Conservation (phyloP, 2,113 vertebrate species). For the Pontoporia blainvillei region DNA sequence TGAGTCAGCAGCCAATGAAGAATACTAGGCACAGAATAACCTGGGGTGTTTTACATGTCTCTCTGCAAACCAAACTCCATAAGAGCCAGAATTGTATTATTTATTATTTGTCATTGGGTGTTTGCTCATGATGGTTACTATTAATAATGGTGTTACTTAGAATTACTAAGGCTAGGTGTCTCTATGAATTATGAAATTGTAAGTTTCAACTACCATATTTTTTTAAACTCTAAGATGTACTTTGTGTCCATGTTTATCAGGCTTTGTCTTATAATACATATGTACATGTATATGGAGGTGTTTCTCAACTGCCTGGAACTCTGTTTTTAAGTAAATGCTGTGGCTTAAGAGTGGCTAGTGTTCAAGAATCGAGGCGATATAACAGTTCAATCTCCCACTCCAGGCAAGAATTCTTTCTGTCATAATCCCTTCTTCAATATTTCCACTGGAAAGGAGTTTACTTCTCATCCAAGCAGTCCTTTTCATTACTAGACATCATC, state of each 20-base stretch:
- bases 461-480: background rate
- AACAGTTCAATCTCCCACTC: background rate
- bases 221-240: background rate
- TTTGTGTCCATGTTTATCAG: background rate
- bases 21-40: constrained; percentile 17
- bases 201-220: constrained; percentile 14
- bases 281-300: background rate
- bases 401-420: background rate
- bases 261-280: background rate
- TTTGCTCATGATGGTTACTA: constrained; percentile 53
- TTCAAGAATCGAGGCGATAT: background rate
- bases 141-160: constrained; percentile 39
- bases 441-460: background rate
- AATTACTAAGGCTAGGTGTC: constrained; percentile 14
- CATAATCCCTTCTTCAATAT: background rate
- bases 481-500: background rate
- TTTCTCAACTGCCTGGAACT: constrained; percentile 14
- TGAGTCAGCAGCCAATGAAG: constrained; percentile 54
- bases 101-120: constrained; percentile 40
- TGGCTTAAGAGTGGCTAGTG: background rate
- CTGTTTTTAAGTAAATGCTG: background rate
- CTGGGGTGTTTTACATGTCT: constrained; percentile 8
- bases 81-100: background rate
- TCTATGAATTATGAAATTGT: constrained; percentile 11
- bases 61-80: constrained; percentile 42